Evolutionary conservation across 2,888 invertebrate genomes (phyloP).

Genomic region (Drosophila putrida): DNA sequence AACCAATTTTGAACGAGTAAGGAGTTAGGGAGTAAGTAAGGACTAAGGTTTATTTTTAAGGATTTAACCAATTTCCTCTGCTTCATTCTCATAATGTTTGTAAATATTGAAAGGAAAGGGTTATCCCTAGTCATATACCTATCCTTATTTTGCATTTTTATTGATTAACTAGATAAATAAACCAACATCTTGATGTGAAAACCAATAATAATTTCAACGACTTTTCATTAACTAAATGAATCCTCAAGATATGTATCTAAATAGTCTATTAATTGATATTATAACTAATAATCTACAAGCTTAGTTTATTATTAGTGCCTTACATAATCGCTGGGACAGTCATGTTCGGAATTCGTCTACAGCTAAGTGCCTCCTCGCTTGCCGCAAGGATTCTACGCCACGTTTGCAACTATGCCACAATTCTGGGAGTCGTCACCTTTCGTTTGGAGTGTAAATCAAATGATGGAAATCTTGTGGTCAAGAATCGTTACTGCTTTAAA

Average conservation of each 20-base stretch:
- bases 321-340: constrained; percentile 20
- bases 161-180: background rate
- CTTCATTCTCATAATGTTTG: too few species aligned
- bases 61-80: too few species aligned
- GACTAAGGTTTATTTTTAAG: too few species aligned
- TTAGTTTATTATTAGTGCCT: too few species aligned
- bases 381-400: constrained; percentile 33
- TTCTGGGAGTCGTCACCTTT: constrained; percentile 56
- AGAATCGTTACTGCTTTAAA: constrained; percentile 27
- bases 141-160: background rate
- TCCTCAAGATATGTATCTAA: constrained; percentile 14
- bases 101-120: too few species aligned
- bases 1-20: constrained; percentile 34
- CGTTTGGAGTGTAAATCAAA: constrained; percentile 22
- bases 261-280: constrained; percentile 1
- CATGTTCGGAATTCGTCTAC: constrained; percentile 51
- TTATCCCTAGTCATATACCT: too few species aligned
- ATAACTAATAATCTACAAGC: background rate
- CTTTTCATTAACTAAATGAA: constrained; percentile 38
- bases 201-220: background rate
- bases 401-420: constrained; percentile 44
- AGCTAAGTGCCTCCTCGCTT: constrained; percentile 43
- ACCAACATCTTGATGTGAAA: background rate
- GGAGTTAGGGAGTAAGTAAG: too few species aligned
- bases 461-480: constrained; percentile 32